Conservation (phyloP, 2,888 invertebrate species). For the Meiosimyza decipiens region DNA sequence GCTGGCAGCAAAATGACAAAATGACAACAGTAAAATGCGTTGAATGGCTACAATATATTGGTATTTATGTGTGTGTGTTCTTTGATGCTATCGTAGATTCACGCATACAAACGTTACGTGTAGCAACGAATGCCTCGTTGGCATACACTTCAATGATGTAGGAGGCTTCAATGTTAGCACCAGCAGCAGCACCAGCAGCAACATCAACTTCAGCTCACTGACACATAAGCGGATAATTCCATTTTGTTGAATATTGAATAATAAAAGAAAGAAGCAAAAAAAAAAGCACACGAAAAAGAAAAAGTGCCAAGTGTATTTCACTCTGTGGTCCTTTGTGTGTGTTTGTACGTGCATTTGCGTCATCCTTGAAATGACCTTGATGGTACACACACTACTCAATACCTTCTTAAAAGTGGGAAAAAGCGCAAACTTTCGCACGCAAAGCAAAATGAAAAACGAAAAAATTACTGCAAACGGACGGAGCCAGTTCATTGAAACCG, state of each 20-base stretch:
- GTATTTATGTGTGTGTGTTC: too few relatives aligned
- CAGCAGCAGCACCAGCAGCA: too few relatives aligned
- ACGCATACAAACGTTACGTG: neutral
- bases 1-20: neutral
- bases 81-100: neutral
- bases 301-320: neutral
- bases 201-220: conserved; percentile 1
- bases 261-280: neutral
- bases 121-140: neutral
- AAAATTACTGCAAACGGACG: neutral
- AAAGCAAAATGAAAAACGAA: conserved; percentile 29
- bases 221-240: conserved; percentile 18
- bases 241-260: conserved; percentile 12
- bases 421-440: conserved; percentile 29
- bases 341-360: conserved; percentile 53
- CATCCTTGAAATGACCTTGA: conserved; percentile 60
- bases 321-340: conserved; percentile 19
- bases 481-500: neutral
- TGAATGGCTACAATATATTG: too few relatives aligned
- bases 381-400: conserved; percentile 26
- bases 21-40: too few relatives aligned
- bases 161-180: too few relatives aligned
- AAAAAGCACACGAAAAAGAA: neutral
- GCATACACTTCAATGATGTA: too few relatives aligned
- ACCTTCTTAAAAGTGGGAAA: neutral